phyloP scores from a whole-genome alignment of 2,113 vertebrate species.

The Sylvia atricapilla region DNA sequence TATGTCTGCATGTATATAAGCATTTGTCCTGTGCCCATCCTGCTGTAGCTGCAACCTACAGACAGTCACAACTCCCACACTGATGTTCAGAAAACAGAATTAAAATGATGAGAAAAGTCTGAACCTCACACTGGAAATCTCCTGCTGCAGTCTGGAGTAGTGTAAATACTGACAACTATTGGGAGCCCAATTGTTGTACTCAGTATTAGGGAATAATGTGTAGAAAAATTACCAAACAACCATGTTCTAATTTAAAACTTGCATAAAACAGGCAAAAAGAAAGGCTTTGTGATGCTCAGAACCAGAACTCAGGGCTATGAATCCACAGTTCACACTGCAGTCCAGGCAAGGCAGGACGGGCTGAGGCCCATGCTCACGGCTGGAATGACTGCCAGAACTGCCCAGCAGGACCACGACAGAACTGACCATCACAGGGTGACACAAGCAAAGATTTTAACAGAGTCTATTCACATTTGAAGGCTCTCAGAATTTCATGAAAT shows the following conservation, averaged over 20 bases:
- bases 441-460: background rate
- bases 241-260: background rate
- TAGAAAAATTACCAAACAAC: background rate
- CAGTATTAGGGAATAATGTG: background rate
- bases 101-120: background rate
- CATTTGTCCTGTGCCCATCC: background rate
- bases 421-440: no score
- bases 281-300: background rate
- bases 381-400: rapidly evolving
- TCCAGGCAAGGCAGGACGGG: background rate
- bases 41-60: background rate
- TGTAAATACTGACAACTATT: background rate
- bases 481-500: background rate
- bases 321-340: background rate
- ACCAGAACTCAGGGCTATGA: background rate
- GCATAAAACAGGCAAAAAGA: background rate
- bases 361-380: rapidly evolving
- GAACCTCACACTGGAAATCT: background rate
- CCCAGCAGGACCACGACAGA: rapidly evolving
- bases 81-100: background rate
- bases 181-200: background rate
- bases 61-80: background rate
- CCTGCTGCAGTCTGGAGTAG: background rate
- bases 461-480: background rate
- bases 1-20: rapidly evolving